phyloP scores from a whole-genome alignment of 2,113 vertebrate genomes.

The Micromys minutus region DNA sequence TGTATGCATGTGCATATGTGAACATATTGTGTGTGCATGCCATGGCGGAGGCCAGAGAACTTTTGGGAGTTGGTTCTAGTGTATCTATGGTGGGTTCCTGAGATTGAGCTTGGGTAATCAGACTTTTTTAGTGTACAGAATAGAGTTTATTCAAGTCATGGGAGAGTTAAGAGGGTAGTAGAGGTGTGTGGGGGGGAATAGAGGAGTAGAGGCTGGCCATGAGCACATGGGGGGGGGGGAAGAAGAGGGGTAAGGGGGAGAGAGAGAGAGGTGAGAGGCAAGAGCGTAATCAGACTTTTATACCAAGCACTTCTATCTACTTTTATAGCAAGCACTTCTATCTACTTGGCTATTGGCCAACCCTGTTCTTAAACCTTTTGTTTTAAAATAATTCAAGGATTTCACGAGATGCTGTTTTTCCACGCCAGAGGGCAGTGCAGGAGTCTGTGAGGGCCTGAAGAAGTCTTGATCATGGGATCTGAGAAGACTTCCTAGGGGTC shows the following conservation, averaged over 20 bases:
- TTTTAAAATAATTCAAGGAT: conserved; percentile 12
- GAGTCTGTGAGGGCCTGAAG: not conserved
- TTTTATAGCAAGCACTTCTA: not conserved
- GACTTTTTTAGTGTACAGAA: too few species aligned
- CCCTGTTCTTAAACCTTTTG: not conserved
- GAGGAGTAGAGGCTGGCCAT: too few species aligned
- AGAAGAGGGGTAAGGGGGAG: too few species aligned
- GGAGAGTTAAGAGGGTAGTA: too few species aligned
- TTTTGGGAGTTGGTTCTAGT: not conserved
- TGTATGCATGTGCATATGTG: not conserved
- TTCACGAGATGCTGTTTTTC: not conserved
- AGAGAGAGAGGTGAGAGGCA: too few species aligned
- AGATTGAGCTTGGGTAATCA: not conserved
- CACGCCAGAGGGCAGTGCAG: too few species aligned
- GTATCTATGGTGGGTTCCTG: not conserved
- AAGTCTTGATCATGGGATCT: not conserved
- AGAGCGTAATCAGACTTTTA: too few species aligned
- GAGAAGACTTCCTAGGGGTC: not conserved
- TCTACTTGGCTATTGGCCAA: not conserved
- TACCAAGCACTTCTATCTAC: too few species aligned
- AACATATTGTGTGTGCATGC: too few species aligned
- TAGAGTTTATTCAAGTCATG: too few species aligned
- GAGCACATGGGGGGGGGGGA: too few species aligned
- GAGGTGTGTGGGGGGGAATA: too few species aligned
- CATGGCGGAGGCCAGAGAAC: not conserved